Evolutionary conservation across 37 sponge, comb jelly and placozoan genomes (phyloP).

Genomic region (Chondrilla cf. caribensis): DNA sequence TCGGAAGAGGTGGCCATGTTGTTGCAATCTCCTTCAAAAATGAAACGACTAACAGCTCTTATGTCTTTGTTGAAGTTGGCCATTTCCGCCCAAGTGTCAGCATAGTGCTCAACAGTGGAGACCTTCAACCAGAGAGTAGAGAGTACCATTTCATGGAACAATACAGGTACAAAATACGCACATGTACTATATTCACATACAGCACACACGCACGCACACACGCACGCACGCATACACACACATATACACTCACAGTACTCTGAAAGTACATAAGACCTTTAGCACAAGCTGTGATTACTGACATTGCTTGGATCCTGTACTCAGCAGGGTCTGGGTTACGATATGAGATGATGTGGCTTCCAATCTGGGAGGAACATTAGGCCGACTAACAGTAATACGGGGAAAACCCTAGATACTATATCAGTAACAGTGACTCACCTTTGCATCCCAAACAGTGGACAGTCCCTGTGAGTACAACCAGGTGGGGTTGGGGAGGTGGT

Average conservation of each 20-base stretch:
- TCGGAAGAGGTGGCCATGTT: constrained; percentile 57
- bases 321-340: constrained; percentile 52
- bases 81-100: constrained; percentile 53
- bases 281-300: constrained; percentile 60
- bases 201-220: not conserved
- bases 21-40: constrained; percentile 59
- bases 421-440: too few relatives aligned
- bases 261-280: constrained; percentile 74
- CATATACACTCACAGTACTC: constrained; percentile 37
- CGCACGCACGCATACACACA: not conserved
- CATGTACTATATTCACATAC: not conserved
- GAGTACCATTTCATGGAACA: too few relatives aligned
- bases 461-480: constrained; percentile 44
- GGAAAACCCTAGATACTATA: too few relatives aligned
- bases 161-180: not conserved
- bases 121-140: constrained; percentile 29
- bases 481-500: constrained; percentile 56
- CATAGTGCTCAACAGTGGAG: constrained; percentile 38
- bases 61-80: constrained; percentile 58
- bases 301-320: constrained; percentile 66
- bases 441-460: constrained; percentile 24
- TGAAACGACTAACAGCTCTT: constrained; percentile 46
- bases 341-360: constrained; percentile 23
- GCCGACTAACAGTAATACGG: too few relatives aligned
- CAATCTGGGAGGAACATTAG: constrained; percentile 33